Percentiles rank a stretch among this genome's conserved stretches.
phyloP scores from a whole-genome alignment of 2,888 invertebrate genomes.

The Microplitis manilae region DNA sequence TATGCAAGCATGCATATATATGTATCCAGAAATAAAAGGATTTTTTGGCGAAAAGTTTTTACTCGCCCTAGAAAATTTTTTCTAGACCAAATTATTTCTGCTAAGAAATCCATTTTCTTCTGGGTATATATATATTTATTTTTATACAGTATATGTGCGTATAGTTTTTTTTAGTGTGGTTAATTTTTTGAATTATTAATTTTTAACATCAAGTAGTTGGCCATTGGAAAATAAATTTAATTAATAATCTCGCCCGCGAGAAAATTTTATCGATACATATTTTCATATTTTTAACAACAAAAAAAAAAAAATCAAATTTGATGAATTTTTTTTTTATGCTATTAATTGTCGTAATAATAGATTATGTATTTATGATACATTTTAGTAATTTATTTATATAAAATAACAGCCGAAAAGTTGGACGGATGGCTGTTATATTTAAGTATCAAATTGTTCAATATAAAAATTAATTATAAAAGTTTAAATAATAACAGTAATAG shows the following conservation, averaged over 20 bases:
- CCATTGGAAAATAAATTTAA: neutral
- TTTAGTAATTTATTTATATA: slow-evolving; percentile 11
- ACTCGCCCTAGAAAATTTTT: too few relatives aligned
- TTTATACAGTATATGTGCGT: neutral
- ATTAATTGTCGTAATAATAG: too few relatives aligned
- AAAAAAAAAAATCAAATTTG: slow-evolving; percentile 5
- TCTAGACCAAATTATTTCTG: too few relatives aligned
- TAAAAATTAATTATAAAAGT: slow-evolving; percentile 12
- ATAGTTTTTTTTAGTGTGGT: neutral
- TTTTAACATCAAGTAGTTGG: neutral
- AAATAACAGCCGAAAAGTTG: slow-evolving; percentile 62
- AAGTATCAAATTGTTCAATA: slow-evolving; percentile 19
- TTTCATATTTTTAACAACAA: slow-evolving; percentile 26
- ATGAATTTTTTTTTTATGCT: neutral
- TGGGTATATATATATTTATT: neutral
- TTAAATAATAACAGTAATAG: slow-evolving; percentile 20
- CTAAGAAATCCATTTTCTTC: too few relatives aligned
- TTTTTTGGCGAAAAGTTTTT: too few relatives aligned
- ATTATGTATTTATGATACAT: too few relatives aligned
- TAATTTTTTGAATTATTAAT: neutral
- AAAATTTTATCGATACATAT: slow-evolving; percentile 46
- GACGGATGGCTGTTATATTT: slow-evolving; percentile 64
- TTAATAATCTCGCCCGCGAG: slow-evolving; percentile 64
- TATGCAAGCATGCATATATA: neutral
- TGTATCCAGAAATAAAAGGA: neutral